Evolutionary conservation across 2,888 invertebrate genomes (phyloP), one percentile per base, ranked within the genome.

Genomic region (Acronicta alni): DNA sequence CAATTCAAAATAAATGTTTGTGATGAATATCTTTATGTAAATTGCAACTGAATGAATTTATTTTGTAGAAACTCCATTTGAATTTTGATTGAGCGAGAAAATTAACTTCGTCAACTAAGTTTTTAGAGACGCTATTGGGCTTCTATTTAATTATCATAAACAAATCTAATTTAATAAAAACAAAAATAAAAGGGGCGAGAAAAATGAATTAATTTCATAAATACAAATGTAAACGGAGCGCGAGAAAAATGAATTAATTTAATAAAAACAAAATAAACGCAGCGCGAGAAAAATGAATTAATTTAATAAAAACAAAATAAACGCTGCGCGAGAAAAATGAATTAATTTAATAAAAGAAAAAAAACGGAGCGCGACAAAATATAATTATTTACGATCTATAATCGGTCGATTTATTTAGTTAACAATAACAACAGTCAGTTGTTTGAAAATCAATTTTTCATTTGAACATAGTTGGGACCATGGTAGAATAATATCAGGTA

Each of bases 81-180:
- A 64, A 64, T 58, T 58, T 52, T 64, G 58, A 58, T 64, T 52
- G 47, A 58, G 39, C 47, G 14, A 44, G 58, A 37, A 58, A 64
- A 58, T 64, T 57, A 15, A 47, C 18, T 64, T 47, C 14, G n/a
- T 15, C 30, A 46, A 57, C 18, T 38, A 47, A 43, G 46, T 53
- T 43, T 42, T 14, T 23, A 46, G 17, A 37, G 38, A 49, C 26
- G 44, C 20, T 15, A 39, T 45, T 17, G 16, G 12, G 26, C 14
- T 30, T 39, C 15, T 44, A 47, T 39, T 39, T 26, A 39, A 49
- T 35, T 35, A 32, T 26, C 2, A 15, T 2, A 47, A 62, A 12
- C 9, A 15, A 48, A 57, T 57, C 41, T 45, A 26, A 45, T 62
- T 41, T 12, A 12, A 15, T 20, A 2, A 57, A 57, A 63, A 63